A percentile compares a stretch with the other conserved stretches of the same genome.
phyloP scores from a whole-genome alignment of 1,140 invertebrate species.

The Pachyrhynchus sulphureomaculatus region DNA sequence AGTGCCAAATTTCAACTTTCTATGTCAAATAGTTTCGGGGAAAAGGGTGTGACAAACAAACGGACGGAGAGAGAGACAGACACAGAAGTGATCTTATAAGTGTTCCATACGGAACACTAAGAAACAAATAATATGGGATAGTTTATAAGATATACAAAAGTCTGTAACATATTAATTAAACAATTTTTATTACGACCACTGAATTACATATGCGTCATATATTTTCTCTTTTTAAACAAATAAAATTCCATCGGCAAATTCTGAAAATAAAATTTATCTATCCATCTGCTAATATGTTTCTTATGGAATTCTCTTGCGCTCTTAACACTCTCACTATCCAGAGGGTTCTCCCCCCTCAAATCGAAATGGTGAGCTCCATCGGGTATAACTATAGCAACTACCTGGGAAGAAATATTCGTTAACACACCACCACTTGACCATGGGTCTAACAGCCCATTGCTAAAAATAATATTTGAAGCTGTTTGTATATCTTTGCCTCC shows the following conservation, averaged over 20 bases:
- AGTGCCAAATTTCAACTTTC: too few species aligned
- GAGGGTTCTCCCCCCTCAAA: conserved; percentile 67
- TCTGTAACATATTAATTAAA: too few species aligned
- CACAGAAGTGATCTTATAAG: too few species aligned
- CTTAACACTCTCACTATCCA: conserved; percentile 71
- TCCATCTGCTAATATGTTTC: conserved; percentile 69
- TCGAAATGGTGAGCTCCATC: conserved; percentile 94
- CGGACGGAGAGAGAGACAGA: too few species aligned
- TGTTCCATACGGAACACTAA: too few species aligned
- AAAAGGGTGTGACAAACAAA: too few species aligned
- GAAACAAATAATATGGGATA: too few species aligned
- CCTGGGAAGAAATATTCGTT: conserved; percentile 63
- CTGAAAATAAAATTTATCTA: conserved; percentile 45
- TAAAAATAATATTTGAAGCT: conserved; percentile 86
- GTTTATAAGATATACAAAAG: too few species aligned
- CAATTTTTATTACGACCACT: too few species aligned
- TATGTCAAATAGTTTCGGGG: too few species aligned
- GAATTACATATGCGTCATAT: too few species aligned
- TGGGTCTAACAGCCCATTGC: conserved; percentile 89
- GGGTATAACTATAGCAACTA: conserved; percentile 77
- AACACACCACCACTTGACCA: conserved; percentile 92
- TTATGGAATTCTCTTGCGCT: conserved; percentile 68
- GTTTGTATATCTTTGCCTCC: conserved; percentile 72
- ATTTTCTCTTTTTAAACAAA: too few species aligned
- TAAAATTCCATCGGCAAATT: conserved; percentile 1